Conservation (phyloP, 2,113 vertebrate genomes). For the Oreochromis niloticus region DNA sequence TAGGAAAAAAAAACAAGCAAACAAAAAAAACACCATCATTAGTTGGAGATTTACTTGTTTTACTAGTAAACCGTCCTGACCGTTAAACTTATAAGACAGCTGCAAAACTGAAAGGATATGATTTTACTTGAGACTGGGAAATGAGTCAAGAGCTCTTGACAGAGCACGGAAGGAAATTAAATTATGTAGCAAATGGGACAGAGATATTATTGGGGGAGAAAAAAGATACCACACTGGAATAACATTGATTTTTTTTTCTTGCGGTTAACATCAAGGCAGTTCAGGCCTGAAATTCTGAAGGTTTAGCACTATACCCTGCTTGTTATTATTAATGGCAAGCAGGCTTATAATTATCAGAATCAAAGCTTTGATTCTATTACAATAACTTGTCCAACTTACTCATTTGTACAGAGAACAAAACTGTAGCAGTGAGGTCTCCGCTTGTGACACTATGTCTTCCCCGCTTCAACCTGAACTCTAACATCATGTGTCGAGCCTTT, state of each 20-base stretch:
- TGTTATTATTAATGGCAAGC: not conserved
- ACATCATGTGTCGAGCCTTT: conserved; percentile 35
- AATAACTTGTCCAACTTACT: conserved; percentile 20
- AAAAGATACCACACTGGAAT: conserved; percentile 5
- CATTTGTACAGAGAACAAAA: conserved; percentile 20
- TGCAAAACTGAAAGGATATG: conserved; percentile 24
- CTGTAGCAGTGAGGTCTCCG: not conserved
- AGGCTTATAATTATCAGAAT: not conserved
- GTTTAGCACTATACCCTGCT: not conserved
- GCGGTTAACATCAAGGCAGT: not conserved
- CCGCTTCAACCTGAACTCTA: conserved; percentile 20
- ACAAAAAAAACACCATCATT: not conserved
- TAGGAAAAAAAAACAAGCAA: not conserved
- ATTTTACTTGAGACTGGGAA: conserved; percentile 35
- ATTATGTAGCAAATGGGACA: not conserved
- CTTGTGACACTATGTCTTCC: conserved; percentile 1
- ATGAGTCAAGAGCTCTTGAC: not conserved
- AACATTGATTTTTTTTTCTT: not conserved
- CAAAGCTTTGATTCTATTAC: conserved; percentile 23
- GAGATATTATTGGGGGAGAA: not conserved
- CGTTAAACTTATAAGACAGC: conserved; percentile 12
- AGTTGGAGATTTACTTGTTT: not conserved
- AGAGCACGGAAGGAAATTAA: conserved; percentile 22
- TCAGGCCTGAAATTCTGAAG: not conserved
- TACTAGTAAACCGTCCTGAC: not conserved